A percentile compares a stretch with the other conserved stretches of the same genome.
Conservation (phyloP, 2,888 invertebrate species). For the Pachycephus smyrnensis region DNA sequence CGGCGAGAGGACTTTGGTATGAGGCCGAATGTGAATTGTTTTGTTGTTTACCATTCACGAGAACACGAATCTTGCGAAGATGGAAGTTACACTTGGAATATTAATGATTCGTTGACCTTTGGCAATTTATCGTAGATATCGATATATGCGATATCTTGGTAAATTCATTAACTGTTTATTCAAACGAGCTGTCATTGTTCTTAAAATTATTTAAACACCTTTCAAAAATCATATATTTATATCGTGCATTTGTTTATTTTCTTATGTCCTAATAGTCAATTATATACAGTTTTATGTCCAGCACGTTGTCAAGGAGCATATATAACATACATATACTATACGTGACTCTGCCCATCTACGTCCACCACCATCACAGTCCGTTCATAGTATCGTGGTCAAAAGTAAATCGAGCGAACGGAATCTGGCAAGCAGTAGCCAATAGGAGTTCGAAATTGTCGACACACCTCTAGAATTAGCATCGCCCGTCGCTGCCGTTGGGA, state of each 20-base stretch:
- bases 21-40: not conserved
- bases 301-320: not conserved
- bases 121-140: too few species aligned
- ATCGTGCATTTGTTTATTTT: too few species aligned
- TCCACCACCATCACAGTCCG: not conserved
- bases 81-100: not conserved
- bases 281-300: not conserved
- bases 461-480: not conserved
- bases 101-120: too few species aligned
- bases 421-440: not conserved
- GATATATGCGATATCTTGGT: not conserved
- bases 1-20: not conserved
- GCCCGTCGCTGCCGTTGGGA: not conserved
- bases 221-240: not conserved
- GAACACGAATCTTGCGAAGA: not conserved
- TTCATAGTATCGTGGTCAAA: not conserved
- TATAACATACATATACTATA: not conserved
- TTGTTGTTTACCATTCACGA: not conserved
- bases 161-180: not conserved
- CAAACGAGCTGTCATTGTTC: not conserved
- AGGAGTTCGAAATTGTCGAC: not conserved
- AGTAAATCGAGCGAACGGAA: not conserved
- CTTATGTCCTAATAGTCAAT: not conserved
- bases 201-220: not conserved
- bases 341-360: not conserved